Conservation (phyloP, 2,888 invertebrate species). For the Caenorhabditis sinica region DNA sequence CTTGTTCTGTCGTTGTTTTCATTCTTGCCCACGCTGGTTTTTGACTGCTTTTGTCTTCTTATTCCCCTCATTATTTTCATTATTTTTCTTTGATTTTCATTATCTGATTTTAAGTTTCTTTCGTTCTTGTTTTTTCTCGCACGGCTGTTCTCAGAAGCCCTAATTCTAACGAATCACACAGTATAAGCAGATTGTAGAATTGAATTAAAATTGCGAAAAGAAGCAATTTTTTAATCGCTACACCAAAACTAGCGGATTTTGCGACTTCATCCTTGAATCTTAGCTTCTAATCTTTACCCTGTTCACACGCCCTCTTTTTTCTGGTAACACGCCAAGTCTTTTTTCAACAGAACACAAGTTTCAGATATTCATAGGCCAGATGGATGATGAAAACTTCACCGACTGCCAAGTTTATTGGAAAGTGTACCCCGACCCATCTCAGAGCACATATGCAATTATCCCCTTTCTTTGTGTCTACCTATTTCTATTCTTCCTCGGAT, state of each 20-base stretch:
- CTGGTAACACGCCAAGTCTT: neutral
- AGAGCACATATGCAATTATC: slow-evolving; percentile 71
- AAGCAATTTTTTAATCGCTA: slow-evolving; percentile 24
- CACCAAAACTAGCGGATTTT: slow-evolving; percentile 11
- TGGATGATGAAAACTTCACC: slow-evolving; percentile 54
- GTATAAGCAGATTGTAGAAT: slow-evolving; percentile 25
- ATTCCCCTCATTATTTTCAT: neutral
- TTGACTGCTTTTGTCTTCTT: slow-evolving; percentile 19
- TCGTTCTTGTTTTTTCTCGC: neutral
- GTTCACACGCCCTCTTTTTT: neutral
- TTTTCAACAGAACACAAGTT: neutral
- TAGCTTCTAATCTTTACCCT: neutral
- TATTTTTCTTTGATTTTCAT: neutral
- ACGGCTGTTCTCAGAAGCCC: slow-evolving; percentile 36
- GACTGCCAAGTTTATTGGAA: slow-evolving; percentile 67
- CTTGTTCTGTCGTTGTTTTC: slow-evolving; percentile 43
- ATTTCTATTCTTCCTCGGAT: slow-evolving; percentile 81
- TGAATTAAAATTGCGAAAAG: slow-evolving; percentile 7
- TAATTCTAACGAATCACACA: slow-evolving; percentile 23
- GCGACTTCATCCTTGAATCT: slow-evolving; percentile 6
- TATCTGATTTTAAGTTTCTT: slow-evolving; percentile 8
- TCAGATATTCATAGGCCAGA: slow-evolving; percentile 50
- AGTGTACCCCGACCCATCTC: slow-evolving; percentile 74
- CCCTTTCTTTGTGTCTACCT: slow-evolving; percentile 76
- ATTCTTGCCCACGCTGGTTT: slow-evolving; percentile 36